Conservation (phyloP, 2,888 invertebrate genomes). For the Chrysotoxum bicinctum region DNA sequence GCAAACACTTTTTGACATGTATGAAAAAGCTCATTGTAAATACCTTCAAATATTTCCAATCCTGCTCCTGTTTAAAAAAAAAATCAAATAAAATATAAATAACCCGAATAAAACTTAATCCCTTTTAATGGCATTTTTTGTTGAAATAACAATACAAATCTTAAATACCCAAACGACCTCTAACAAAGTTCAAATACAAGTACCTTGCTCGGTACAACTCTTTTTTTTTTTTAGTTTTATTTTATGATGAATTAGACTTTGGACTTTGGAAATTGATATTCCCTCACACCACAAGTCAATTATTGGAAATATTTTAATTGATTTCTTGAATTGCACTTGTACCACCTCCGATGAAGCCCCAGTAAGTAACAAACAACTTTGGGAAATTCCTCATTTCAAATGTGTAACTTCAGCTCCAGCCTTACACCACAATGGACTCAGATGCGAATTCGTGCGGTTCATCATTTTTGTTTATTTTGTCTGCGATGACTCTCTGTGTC, state of each 20-base stretch:
- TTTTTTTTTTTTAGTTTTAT: neutral
- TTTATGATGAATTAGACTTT: neutral
- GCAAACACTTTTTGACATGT: too few relatives aligned
- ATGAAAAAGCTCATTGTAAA: too few relatives aligned
- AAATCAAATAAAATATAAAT: too few relatives aligned
- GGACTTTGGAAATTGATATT: neutral
- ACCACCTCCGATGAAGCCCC: neutral
- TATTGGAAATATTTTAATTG: conserved; percentile 6
- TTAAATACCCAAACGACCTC: neutral
- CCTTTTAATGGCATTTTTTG: neutral
- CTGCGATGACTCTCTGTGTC: conserved; percentile 11
- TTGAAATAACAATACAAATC: neutral
- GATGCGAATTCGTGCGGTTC: conserved; percentile 24
- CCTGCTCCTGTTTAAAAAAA: too few relatives aligned
- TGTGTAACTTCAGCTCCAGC: conserved; percentile 54
- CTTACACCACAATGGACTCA: conserved; percentile 47
- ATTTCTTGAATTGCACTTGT: neutral
- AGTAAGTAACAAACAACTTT: conserved; percentile 10
- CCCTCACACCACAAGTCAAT: neutral
- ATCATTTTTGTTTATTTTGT: conserved; percentile 26
- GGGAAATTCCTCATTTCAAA: conserved; percentile 69
- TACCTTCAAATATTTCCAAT: too few relatives aligned
- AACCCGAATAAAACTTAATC: neutral
- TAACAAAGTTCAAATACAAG: neutral
- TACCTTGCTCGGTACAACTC: neutral